Evolutionary conservation across 2,797 vertebrate species (phyloP).

Genomic region (Apogon hyalosoma): DNA sequence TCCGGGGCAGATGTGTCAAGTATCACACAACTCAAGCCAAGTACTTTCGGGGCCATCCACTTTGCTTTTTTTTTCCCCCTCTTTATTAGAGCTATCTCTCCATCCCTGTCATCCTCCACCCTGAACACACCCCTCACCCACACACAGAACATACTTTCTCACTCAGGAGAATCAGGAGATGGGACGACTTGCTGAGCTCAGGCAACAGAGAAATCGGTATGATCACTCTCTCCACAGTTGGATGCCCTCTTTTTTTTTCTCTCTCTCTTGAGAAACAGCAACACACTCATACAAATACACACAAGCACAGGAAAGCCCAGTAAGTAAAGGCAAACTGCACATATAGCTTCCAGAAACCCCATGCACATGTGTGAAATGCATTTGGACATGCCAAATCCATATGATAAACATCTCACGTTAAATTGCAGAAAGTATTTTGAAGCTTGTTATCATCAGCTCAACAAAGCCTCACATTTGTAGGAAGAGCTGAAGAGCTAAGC

Average conservation of each 20-base stretch:
- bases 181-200: constrained; percentile 55
- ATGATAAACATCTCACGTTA: constrained; percentile 37
- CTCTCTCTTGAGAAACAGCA: neutral
- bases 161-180: constrained; percentile 19
- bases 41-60: constrained; percentile 30
- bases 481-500: constrained; percentile 61
- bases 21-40: constrained; percentile 50
- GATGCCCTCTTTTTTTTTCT: neutral
- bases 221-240: constrained; percentile 51
- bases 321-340: neutral
- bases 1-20: constrained; percentile 39
- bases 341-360: constrained; percentile 2
- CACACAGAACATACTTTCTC: constrained; percentile 30
- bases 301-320: neutral
- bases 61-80: constrained; percentile 43
- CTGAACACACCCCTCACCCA: neutral
- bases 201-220: constrained; percentile 50
- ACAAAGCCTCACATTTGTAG: constrained; percentile 57
- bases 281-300: neutral
- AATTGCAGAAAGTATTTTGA: constrained; percentile 23
- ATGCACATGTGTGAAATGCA: constrained; percentile 11
- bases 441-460: constrained; percentile 29
- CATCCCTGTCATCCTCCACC: constrained; percentile 22
- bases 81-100: constrained; percentile 59
- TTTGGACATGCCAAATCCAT: constrained; percentile 18